Percentiles rank a stretch among this genome's conserved stretches.
Conservation (phyloP, 2,888 invertebrate genomes). For the Argyresthia albistria region DNA sequence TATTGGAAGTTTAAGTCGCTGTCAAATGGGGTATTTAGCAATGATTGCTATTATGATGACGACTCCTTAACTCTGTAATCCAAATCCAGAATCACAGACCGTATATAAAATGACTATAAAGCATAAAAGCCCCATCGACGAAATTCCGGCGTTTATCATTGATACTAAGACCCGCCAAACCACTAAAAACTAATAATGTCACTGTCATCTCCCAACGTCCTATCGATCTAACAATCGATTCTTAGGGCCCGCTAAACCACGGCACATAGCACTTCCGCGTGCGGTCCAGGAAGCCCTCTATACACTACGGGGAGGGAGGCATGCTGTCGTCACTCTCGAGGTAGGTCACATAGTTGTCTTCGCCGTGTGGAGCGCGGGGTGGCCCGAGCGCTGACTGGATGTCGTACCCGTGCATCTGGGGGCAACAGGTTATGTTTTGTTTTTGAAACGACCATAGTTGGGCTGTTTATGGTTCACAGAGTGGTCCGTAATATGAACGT, state of each 20-base stretch:
- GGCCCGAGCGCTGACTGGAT: conserved; percentile 71
- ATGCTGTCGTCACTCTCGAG: conserved; percentile 90
- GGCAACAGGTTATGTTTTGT: conserved; percentile 14
- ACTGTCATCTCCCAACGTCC: neutral
- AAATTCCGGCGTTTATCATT: neutral
- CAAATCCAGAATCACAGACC: too few relatives aligned
- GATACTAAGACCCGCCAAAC: neutral
- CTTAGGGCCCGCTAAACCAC: neutral
- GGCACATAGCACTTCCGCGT: neutral
- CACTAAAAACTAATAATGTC: neutral
- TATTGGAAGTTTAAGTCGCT: too few relatives aligned
- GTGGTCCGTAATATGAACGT: too few relatives aligned
- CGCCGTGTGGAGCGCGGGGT: conserved; percentile 77
- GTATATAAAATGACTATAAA: too few relatives aligned
- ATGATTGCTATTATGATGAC: too few relatives aligned
- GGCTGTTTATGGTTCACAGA: neutral
- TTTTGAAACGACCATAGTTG: neutral
- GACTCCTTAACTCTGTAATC: too few relatives aligned
- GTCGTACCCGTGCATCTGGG: conserved; percentile 94
- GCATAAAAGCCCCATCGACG: neutral
- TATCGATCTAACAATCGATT: neutral
- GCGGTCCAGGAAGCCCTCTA: neutral
- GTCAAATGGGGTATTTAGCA: too few relatives aligned
- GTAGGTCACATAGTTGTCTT: conserved; percentile 92
- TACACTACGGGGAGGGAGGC: conserved; percentile 80